These are phyloP conservation scores for Leptothorax acervorum DNA, from an alignment of 2,888 invertebrate species.

Conservation along the genomic window DNA sequence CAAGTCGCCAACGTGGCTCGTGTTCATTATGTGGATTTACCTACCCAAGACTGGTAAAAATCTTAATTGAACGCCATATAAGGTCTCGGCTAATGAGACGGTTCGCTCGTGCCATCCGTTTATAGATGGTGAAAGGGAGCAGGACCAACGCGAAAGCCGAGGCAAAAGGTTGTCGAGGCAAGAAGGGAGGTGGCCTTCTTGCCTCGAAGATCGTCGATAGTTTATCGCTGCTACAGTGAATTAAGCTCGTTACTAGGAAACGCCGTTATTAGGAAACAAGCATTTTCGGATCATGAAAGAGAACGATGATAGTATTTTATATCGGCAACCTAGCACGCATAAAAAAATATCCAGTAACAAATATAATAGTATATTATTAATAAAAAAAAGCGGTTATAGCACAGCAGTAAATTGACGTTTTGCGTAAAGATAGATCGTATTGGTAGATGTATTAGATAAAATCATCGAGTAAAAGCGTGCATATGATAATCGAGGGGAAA, in stretches of 20 bases:
- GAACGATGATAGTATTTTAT: not conserved
- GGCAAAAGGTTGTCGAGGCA: constrained; percentile 60
- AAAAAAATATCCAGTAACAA: not conserved
- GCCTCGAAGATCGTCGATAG: constrained; percentile 58
- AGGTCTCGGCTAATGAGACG: constrained; percentile 78
- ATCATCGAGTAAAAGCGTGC: not conserved
- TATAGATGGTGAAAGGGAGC: constrained; percentile 73
- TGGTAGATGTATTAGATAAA: not conserved
- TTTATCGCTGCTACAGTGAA: constrained; percentile 46
- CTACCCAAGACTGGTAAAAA: constrained; percentile 75
- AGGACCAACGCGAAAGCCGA: constrained; percentile 58
- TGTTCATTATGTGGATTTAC: constrained; percentile 76
- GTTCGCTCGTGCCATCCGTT: constrained; percentile 73
- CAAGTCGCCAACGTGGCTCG: constrained; percentile 41
- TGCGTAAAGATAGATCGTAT: not conserved
- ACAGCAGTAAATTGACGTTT: not conserved
- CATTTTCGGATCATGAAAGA: not conserved
- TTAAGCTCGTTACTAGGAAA: constrained; percentile 37
- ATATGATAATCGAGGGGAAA: constrained; percentile 22
- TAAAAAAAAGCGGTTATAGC: not conserved
- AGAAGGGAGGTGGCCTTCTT: constrained; percentile 54
- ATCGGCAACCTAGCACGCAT: not conserved
- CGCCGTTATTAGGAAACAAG: constrained; percentile 19
- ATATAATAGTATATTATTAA: not conserved
- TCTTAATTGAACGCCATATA: constrained; percentile 79